Conservation (phyloP, 1,140 invertebrate genomes). For the Drosophila ficusphila region DNA sequence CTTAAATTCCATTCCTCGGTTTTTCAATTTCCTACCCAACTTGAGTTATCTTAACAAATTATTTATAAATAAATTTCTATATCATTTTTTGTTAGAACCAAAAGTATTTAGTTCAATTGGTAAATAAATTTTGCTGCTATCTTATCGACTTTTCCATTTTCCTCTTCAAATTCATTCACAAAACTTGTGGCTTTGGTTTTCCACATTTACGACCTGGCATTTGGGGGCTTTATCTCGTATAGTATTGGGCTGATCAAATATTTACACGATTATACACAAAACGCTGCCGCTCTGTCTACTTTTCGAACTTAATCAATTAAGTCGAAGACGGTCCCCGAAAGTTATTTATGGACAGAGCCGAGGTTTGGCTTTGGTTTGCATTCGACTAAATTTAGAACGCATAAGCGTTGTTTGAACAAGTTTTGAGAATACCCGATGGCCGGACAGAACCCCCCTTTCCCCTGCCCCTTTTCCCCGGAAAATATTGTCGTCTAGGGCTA, state of each 20-base stretch:
- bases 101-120: conserved; percentile 11
- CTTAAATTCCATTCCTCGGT: no score
- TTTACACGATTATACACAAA: conserved; percentile 24
- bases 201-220: neutral
- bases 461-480: neutral
- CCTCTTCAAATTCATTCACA: conserved; percentile 42
- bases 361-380: conserved; percentile 32
- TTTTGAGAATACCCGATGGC: conserved; percentile 27
- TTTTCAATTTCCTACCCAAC: neutral
- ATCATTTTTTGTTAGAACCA: no score
- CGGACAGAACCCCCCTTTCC: neutral
- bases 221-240: conserved; percentile 15
- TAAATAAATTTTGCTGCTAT: conserved; percentile 7
- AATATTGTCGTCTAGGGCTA: conserved; percentile 32
- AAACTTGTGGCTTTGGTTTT: conserved; percentile 7
- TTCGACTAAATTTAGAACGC: conserved; percentile 49
- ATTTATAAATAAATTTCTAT: neutral
- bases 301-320: conserved; percentile 30
- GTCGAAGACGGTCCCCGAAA: conserved; percentile 17
- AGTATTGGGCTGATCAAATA: conserved; percentile 31
- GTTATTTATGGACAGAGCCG: conserved; percentile 39
- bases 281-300: conserved; percentile 30
- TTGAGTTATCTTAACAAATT: neutral
- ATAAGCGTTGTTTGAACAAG: conserved; percentile 48
- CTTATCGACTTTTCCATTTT: conserved; percentile 31